A percentile compares a stretch with the other conserved stretches of the same genome.
Evolutionary conservation across 2,888 invertebrate species (phyloP).

Genomic region (Scaptomyza polygonia): DNA sequence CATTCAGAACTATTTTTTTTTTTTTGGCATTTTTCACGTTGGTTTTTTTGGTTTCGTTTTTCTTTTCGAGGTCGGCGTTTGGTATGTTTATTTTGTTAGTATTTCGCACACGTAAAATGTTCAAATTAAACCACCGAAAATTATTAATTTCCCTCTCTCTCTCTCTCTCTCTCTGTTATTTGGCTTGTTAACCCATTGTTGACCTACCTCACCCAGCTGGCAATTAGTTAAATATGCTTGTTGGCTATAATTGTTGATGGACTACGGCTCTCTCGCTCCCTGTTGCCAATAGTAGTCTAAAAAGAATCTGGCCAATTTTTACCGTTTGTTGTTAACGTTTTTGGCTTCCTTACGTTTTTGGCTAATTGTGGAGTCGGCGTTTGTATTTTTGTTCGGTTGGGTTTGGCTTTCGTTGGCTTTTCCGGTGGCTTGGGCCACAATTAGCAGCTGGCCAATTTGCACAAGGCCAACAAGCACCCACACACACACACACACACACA

Average conservation of each 20-base stretch:
- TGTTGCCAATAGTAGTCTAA: conserved; percentile 11
- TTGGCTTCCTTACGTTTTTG: conserved; percentile 57
- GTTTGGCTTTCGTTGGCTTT: conserved; percentile 40
- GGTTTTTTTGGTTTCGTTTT: background rate
- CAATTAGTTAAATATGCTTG: conserved; percentile 73
- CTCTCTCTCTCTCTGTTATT: conserved; percentile 13
- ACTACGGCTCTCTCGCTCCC: background rate
- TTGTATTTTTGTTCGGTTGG: background rate
- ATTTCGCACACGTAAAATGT: conserved; percentile 70
- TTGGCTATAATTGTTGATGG: conserved; percentile 61
- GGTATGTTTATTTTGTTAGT: conserved; percentile 20
- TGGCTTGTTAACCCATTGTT: conserved; percentile 44
- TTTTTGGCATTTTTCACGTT: background rate
- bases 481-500: background rate
- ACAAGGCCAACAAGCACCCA: conserved; percentile 60
- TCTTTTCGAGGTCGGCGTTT: conserved; percentile 9
- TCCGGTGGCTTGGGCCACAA: conserved; percentile 53
- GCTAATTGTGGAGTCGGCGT: conserved; percentile 57
- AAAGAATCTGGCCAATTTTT: conserved; percentile 40
- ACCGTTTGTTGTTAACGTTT: conserved; percentile 7
- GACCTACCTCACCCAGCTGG: conserved; percentile 18
- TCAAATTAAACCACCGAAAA: conserved; percentile 66
- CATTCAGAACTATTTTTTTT: no score
- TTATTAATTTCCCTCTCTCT: conserved; percentile 60
- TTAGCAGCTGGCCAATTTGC: conserved; percentile 72